A percentile compares a stretch with the other conserved stretches of the same genome.
Evolutionary conservation across 2,797 vertebrate species (phyloP).

Genomic region (Schizothorax lantsangensis): DNA sequence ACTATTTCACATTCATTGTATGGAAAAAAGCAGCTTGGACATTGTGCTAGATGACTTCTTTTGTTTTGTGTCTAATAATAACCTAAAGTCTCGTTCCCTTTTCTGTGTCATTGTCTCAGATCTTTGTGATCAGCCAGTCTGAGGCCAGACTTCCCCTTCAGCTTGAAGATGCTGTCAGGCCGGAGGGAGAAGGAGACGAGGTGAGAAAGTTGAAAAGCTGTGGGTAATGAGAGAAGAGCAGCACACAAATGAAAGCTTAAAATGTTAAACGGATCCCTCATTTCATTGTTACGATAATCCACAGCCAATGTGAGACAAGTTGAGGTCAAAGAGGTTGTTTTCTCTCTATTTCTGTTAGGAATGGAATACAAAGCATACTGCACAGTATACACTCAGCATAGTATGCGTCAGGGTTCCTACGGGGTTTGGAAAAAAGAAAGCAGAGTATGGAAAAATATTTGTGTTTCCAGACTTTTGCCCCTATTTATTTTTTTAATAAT

Average conservation of each 20-base stretch:
- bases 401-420: neutral
- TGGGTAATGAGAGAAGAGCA: neutral
- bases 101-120: constrained; percentile 80
- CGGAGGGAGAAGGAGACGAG: constrained; percentile 95
- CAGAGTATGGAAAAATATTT: no score
- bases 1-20: neutral
- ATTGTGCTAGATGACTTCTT: neutral
- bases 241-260: neutral
- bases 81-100: neutral
- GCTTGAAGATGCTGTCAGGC: constrained; percentile 94
- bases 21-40: neutral
- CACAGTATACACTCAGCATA: neutral
- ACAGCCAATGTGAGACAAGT: neutral
- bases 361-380: neutral
- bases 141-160: constrained; percentile 94
- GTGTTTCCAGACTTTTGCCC: no score
- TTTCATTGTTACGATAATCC: neutral
- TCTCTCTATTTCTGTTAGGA: neutral
- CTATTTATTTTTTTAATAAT: no score
- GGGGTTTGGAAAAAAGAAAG: no score
- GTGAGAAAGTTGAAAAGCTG: constrained; percentile 68
- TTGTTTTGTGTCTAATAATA: neutral
- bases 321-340: neutral
- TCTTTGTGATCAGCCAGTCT: constrained; percentile 95
- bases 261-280: neutral